A percentile compares a stretch with the other conserved stretches of the same genome.
phyloP scores from a whole-genome alignment of 2,797 vertebrate species.

The Hippocampus kuda region DNA sequence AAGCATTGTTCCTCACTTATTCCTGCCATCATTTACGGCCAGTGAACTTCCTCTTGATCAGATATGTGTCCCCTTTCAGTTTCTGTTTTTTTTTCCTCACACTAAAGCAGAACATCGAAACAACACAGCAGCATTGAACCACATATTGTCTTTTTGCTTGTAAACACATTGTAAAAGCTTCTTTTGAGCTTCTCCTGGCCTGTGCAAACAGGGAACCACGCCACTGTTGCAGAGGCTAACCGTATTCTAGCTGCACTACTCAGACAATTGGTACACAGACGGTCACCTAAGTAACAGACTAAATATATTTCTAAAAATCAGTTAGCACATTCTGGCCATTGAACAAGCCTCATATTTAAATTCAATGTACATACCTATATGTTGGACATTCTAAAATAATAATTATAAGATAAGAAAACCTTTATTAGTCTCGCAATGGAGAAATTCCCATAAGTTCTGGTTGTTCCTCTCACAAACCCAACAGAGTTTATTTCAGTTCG shows the following conservation, averaged over 20 bases:
- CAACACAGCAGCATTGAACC: not conserved
- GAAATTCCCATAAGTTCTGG: too few relatives aligned
- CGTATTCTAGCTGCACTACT: not conserved
- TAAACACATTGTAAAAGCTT: not conserved
- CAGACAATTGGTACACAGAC: not conserved
- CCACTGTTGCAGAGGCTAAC: not conserved
- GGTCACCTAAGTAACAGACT: not conserved
- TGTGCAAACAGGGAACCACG: not conserved
- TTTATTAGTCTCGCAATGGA: too few relatives aligned
- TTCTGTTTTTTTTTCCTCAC: constrained; percentile 23
- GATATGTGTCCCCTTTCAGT: constrained; percentile 6
- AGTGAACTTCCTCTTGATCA: constrained; percentile 27
- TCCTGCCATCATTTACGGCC: constrained; percentile 3
- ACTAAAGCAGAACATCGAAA: not conserved
- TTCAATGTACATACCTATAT: too few relatives aligned
- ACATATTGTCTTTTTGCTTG: not conserved
- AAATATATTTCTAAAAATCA: not conserved
- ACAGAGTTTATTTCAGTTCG: too few relatives aligned
- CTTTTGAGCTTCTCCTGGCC: not conserved
- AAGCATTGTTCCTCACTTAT: not conserved
- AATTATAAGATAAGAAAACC: too few relatives aligned
- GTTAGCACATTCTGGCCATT: too few relatives aligned
- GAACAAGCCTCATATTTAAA: too few relatives aligned
- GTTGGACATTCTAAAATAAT: too few relatives aligned
- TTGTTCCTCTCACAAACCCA: too few relatives aligned